These are phyloP conservation scores for Gila orcuttii DNA, from an alignment of 2,113 vertebrate genomes.

Conservation along the genomic window DNA sequence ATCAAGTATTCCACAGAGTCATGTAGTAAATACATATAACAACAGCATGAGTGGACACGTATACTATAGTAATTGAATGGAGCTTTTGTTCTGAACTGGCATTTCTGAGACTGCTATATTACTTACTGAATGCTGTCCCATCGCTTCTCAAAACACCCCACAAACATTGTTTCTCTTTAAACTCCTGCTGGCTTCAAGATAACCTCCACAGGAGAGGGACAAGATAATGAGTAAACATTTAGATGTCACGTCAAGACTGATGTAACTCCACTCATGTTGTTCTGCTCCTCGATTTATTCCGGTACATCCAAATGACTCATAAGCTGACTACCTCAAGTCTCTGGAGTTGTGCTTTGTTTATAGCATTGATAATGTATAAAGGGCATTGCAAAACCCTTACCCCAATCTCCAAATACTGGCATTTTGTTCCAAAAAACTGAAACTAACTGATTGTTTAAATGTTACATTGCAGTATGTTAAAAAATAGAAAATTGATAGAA, in stretches of 20 bases:
- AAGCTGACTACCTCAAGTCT: not conserved
- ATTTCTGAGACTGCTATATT: not conserved
- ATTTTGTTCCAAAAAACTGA: not conserved
- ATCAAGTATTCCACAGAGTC: too few species aligned
- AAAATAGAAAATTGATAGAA: too few species aligned
- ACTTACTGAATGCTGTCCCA: not conserved
- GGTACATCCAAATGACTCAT: not conserved
- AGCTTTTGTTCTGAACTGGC: not conserved
- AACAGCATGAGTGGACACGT: not conserved
- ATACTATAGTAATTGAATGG: not conserved
- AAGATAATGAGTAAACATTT: slow-evolving; percentile 12
- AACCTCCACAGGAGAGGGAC: not conserved
- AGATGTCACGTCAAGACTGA: not conserved
- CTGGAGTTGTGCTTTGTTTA: not conserved
- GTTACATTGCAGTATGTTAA: not conserved
- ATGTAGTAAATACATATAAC: not conserved
- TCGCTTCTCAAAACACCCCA: not conserved
- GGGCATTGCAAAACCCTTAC: not conserved
- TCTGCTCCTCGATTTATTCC: not conserved
- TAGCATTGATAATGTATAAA: not conserved
- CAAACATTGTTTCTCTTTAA: not conserved
- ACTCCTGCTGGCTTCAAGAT: not conserved
- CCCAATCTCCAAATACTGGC: not conserved
- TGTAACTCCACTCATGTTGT: slow-evolving; percentile 7
- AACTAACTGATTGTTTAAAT: not conserved